Base-by-base conservation (phyloP, 2,888 invertebrate species). In the Amiota communis region DNA sequence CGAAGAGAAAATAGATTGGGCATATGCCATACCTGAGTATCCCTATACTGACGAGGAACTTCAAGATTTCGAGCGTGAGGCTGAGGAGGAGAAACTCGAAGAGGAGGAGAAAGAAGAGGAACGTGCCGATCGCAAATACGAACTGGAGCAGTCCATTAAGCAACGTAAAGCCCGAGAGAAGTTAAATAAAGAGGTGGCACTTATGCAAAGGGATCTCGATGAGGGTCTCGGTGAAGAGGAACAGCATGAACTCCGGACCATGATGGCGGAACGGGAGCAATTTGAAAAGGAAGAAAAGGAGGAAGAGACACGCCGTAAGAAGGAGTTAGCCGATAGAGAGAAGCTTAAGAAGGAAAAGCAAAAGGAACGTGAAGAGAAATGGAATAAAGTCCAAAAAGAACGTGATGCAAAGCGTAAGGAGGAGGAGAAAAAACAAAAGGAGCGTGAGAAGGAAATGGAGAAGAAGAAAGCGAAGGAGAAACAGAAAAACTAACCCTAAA, bases 131-230 rank as follows among this genome's bases (percentile, higher is more conserved):
- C 13, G 72, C 0, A 10, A 75, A 0, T 78, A 84, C 6, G 77
- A 76, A 15, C 76, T 71, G 46, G 83, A 84, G 46, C 61, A 81
- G 6, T 74, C 51, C 61, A 36, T 75, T 1, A 82, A 83, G 0
- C 81, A 81, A 6, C 83, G 84, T n/a, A 57, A 75, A 61, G 83
- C 84, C 67, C 79, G 77, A 65, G 79, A 82, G 1, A 76, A 73
- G 15, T 81, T 83, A 80, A 63, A 65, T 0, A 78, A 79, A 9
- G 83, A 83, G 72, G 77, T 78, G 56, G 78, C 76, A 8, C 78
- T 83, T 3, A 83, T 83, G 84, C 81, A 84, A 20, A 79, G 75
- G 71, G 83, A 83, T 49, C 65, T 83, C 20, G 74, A 79, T 1
- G 78, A 71, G 1, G 81, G 79, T n/a, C 51, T 82, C 8, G 10